Evolutionary conservation across 2,888 invertebrate species (phyloP).

Genomic region (Drosophila nr. medialis): DNA sequence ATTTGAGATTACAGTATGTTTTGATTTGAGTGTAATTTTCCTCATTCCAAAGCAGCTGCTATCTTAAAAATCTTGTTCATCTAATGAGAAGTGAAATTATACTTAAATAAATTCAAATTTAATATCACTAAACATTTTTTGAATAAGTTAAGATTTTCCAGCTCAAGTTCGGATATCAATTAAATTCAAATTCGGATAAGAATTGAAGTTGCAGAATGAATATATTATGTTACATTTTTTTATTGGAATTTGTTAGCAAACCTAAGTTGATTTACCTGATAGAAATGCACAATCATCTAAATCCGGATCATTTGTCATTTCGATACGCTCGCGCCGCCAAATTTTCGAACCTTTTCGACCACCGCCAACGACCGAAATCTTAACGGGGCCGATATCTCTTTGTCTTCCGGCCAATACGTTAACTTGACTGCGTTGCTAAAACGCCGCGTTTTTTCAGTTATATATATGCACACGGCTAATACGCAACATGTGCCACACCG

Average conservation of each 20-base stretch:
- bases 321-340: constrained; percentile 86
- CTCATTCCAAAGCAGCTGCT: background rate
- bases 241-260: background rate
- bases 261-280: constrained; percentile 88
- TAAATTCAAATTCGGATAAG: no score
- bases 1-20: background rate
- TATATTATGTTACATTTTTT: background rate
- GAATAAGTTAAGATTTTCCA: background rate
- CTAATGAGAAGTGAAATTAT: background rate
- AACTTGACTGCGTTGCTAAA: constrained; percentile 69
- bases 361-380: constrained; percentile 85
- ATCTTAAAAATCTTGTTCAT: background rate
- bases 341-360: constrained; percentile 84
- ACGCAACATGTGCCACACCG: constrained; percentile 15
- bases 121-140: background rate
- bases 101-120: background rate
- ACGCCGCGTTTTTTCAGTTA: constrained; percentile 42
- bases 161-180: background rate
- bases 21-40: background rate
- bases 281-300: constrained; percentile 96
- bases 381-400: constrained; percentile 84
- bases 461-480: constrained; percentile 1
- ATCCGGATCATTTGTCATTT: constrained; percentile 94
- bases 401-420: constrained; percentile 85
- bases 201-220: no score